phyloP scores from a whole-genome alignment of 2,113 vertebrate genomes.

The Python bivittatus region DNA sequence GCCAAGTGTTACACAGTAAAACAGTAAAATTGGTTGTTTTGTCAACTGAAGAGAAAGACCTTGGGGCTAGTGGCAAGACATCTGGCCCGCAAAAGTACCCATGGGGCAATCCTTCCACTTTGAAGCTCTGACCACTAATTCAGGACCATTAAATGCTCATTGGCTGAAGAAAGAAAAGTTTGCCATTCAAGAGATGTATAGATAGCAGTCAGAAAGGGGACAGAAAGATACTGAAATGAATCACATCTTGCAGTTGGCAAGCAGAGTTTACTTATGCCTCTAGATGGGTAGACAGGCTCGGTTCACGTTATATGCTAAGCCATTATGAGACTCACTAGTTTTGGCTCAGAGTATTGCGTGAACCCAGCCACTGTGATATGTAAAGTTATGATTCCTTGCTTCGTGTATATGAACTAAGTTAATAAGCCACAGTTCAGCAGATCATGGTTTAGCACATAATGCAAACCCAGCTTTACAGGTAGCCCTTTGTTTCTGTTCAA shows the following conservation, averaged over 20 bases:
- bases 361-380: neutral
- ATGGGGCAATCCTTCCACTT: neutral
- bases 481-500: neutral
- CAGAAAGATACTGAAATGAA: neutral
- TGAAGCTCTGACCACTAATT: neutral
- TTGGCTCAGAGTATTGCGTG: neutral
- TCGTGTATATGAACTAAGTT: neutral
- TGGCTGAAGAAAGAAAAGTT: neutral
- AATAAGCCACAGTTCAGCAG: neutral
- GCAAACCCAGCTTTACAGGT: neutral
- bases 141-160: neutral
- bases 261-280: neutral
- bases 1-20: constrained; percentile 5
- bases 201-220: neutral
- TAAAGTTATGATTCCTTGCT: neutral
- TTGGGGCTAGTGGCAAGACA: neutral
- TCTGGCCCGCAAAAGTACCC: neutral
- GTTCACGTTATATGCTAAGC: neutral
- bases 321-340: neutral
- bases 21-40: constrained; percentile 4
- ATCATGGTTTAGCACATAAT: neutral
- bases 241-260: neutral
- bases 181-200: neutral
- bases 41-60: neutral
- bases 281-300: neutral